A percentile compares a stretch with the other conserved stretches of the same genome.
phyloP scores from a whole-genome alignment of 2,113 vertebrate species.

The Sphaerodactylus townsendi region DNA sequence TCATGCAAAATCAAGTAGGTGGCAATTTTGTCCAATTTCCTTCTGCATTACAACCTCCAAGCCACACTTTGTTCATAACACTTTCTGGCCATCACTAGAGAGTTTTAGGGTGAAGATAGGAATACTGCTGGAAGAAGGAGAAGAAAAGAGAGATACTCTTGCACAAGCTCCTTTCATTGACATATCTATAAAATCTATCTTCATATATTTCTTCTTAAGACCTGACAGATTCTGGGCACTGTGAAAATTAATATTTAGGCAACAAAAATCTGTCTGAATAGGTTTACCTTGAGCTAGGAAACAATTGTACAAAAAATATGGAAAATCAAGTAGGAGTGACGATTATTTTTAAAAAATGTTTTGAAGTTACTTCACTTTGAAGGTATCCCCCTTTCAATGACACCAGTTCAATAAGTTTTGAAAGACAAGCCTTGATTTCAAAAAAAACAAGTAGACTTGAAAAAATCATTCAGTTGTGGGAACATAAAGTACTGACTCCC shows the following conservation, averaged over 20 bases:
- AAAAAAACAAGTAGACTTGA: not conserved
- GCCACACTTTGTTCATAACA: no score
- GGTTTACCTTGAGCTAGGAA: not conserved
- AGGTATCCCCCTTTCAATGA: not conserved
- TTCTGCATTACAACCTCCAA: no score
- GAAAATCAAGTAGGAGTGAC: not conserved
- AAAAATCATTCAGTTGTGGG: not conserved
- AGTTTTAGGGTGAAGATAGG: no score
- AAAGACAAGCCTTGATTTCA: fast-evolving
- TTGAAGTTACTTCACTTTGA: not conserved
- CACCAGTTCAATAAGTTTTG: not conserved
- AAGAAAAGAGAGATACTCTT: no score
- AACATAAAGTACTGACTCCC: not conserved
- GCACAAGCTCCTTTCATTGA: no score
- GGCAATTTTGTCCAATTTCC: no score
- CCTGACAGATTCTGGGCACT: not conserved
- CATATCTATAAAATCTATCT: not conserved
- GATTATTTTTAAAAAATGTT: not conserved
- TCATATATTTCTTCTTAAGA: not conserved
- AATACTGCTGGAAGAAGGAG: no score
- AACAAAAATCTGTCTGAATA: not conserved
- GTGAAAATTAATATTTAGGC: not conserved
- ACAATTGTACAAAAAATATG: not conserved
- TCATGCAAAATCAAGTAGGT: no score
- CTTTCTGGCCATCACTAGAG: no score